A percentile compares a stretch with the other conserved stretches of the same genome.
These are phyloP conservation scores for Xanthia icteritia DNA, from an alignment of 2,888 invertebrate species.

Conservation along the genomic window DNA sequence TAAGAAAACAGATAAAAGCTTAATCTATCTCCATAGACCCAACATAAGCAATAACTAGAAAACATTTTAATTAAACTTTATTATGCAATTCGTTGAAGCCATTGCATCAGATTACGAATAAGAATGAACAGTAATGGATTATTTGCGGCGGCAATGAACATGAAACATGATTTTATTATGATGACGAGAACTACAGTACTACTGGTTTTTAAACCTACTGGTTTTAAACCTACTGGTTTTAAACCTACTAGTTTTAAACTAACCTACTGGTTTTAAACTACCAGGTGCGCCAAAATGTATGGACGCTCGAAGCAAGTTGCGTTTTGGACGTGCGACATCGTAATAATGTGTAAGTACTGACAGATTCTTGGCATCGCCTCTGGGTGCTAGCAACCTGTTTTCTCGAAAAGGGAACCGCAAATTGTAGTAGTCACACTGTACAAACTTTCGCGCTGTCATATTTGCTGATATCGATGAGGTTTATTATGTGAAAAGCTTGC, in stretches of 20 bases:
- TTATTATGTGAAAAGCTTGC: background rate
- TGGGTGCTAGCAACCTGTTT: constrained; percentile 49
- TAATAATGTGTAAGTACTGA: constrained; percentile 50
- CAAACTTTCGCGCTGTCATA: constrained; percentile 36
- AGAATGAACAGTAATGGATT: constrained; percentile 41
- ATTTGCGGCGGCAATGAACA: constrained; percentile 32
- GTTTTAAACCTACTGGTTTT: no score
- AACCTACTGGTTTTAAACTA: constrained; percentile 7
- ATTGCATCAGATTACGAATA: constrained; percentile 49
- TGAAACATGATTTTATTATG: constrained; percentile 40
- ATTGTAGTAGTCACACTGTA: constrained; percentile 25
- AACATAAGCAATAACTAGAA: background rate
- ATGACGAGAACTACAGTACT: constrained; percentile 18
- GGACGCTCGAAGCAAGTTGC: constrained; percentile 5
- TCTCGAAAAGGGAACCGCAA: constrained; percentile 44
- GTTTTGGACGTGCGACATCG: constrained; percentile 40
- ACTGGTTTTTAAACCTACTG: constrained; percentile 17
- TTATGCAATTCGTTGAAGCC: constrained; percentile 33
- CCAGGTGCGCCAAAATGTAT: constrained; percentile 29
- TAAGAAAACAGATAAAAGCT: constrained; percentile 6
- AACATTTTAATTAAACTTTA: constrained; percentile 19
- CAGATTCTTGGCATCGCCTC: constrained; percentile 51
- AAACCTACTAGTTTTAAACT: no score
- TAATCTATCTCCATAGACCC: background rate
- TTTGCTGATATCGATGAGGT: constrained; percentile 17